phyloP scores from a whole-genome alignment of 2,888 invertebrate species.

The Hypsopygia costalis region DNA sequence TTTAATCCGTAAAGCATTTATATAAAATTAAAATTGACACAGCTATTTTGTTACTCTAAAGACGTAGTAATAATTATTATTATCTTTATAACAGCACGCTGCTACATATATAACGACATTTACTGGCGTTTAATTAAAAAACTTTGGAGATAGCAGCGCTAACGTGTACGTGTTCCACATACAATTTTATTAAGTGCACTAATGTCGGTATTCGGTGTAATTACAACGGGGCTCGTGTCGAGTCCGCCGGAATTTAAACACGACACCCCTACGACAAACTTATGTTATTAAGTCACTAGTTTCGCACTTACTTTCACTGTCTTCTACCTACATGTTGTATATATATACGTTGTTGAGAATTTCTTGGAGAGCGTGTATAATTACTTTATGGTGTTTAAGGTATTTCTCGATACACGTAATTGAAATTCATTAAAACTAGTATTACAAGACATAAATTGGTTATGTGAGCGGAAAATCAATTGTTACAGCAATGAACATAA shows the following conservation, averaged over 20 bases:
- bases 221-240: slow-evolving; percentile 40
- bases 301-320: slow-evolving; percentile 47
- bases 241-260: slow-evolving; percentile 54
- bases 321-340: slow-evolving; percentile 13
- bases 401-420: neutral
- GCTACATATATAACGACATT: neutral
- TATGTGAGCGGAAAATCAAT: too few species aligned
- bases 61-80: too few species aligned
- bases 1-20: too few species aligned
- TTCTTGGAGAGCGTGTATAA: slow-evolving; percentile 1
- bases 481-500: too few species aligned
- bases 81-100: neutral
- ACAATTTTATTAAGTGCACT: slow-evolving; percentile 42
- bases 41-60: too few species aligned
- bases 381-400: neutral
- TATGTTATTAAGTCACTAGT: slow-evolving; percentile 62
- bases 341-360: neutral
- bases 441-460: too few species aligned
- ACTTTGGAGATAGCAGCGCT: slow-evolving; percentile 26
- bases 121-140: slow-evolving; percentile 30
- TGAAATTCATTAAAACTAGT: neutral
- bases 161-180: slow-evolving; percentile 12
- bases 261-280: slow-evolving; percentile 49
- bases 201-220: slow-evolving; percentile 61
- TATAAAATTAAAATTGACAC: too few species aligned